A percentile compares a stretch with the other conserved stretches of the same genome.
Evolutionary conservation across 92 coral and sea anemone genomes (phyloP).

Genomic region (Scolanthus callimorphus): DNA sequence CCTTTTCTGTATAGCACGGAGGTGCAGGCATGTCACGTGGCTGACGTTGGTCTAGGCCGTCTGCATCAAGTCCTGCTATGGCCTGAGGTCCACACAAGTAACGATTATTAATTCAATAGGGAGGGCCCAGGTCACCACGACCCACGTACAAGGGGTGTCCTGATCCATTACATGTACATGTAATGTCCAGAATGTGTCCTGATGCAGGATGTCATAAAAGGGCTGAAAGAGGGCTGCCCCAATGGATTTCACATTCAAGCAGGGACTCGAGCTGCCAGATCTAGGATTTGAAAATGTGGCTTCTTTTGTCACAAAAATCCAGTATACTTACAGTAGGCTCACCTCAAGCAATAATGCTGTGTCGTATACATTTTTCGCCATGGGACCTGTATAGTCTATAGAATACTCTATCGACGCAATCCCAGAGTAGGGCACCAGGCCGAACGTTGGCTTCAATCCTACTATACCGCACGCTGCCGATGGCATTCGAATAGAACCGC

Average conservation of each 20-base stretch:
- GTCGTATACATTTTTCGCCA: slow-evolving; percentile 19
- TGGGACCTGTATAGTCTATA: slow-evolving; percentile 35
- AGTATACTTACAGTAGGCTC: too few relatives aligned
- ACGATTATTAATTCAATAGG: not conserved
- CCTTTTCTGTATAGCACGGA: slow-evolving; percentile 56
- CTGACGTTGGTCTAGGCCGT: slow-evolving; percentile 76
- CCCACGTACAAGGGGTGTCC: too few relatives aligned
- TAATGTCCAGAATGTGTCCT: not conserved
- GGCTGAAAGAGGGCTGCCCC: too few relatives aligned
- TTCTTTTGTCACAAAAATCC: too few relatives aligned
- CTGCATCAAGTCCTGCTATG: slow-evolving; percentile 68
- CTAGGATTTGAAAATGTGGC: too few relatives aligned
- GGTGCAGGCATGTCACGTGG: slow-evolving; percentile 51
- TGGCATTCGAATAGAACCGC: slow-evolving; percentile 84
- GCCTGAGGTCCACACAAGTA: slow-evolving; percentile 23
- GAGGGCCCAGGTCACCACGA: too few relatives aligned
- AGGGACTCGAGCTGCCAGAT: too few relatives aligned
- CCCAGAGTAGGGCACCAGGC: slow-evolving; percentile 63
- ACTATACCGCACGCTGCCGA: slow-evolving; percentile 74
- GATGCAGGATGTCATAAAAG: too few relatives aligned
- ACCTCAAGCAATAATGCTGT: slow-evolving; percentile 27
- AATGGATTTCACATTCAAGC: too few relatives aligned
- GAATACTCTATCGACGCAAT: slow-evolving; percentile 17
- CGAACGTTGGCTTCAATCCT: slow-evolving; percentile 81
- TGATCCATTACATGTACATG: not conserved